Conservation (phyloP, 2,888 invertebrate genomes). For the Mylabris sibirica region DNA sequence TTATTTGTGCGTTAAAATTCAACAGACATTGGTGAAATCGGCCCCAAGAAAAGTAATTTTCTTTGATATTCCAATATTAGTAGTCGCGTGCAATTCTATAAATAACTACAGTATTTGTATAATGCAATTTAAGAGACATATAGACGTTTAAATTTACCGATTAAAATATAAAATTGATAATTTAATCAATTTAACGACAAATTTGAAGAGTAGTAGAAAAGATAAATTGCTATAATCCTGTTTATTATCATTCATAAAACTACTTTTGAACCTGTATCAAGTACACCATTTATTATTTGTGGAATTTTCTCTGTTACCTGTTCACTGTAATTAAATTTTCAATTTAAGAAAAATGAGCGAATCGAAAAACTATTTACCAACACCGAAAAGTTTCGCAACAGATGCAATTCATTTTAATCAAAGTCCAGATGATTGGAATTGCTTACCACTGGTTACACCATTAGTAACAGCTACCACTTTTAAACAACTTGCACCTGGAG, state of each 20-base stretch:
- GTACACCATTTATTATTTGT: no score
- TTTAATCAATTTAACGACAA: no score
- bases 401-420: constrained; percentile 92
- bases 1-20: no score
- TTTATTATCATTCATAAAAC: no score
- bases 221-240: no score
- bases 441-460: constrained; percentile 86
- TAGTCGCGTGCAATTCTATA: no score
- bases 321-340: neutral
- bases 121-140: neutral
- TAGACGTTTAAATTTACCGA: neutral
- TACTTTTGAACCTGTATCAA: no score
- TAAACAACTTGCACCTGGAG: constrained; percentile 85
- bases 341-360: neutral
- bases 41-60: no score
- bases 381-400: constrained; percentile 81
- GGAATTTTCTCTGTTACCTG: neutral
- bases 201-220: no score
- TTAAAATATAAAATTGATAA: no score
- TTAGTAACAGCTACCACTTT: constrained; percentile 92
- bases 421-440: constrained; percentile 89
- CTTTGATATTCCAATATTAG: no score
- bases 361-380: constrained; percentile 63
- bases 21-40: no score
- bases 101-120: neutral